These are phyloP conservation scores for Pteropus alecto DNA, from an alignment of 2,113 vertebrate species.

Conservation along the genomic window DNA sequence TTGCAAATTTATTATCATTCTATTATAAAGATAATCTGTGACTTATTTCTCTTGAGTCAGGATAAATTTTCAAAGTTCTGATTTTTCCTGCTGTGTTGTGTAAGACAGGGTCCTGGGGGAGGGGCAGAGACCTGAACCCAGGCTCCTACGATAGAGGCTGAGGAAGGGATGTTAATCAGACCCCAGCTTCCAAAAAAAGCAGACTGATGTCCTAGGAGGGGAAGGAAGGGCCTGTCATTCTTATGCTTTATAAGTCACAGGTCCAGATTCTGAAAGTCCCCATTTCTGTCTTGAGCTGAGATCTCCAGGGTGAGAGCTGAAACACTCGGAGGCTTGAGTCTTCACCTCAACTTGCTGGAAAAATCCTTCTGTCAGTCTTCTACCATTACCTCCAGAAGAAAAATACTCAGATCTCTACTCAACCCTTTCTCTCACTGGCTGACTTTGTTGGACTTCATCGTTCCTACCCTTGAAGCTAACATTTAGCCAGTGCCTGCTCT, in stretches of 20 bases:
- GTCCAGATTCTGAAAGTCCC: neutral
- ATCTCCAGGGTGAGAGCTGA: neutral
- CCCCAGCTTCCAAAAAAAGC: neutral
- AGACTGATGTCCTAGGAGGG: neutral
- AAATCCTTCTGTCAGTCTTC: neutral
- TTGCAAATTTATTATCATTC: neutral
- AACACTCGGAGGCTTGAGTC: neutral
- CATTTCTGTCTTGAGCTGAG: neutral
- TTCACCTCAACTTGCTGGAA: neutral
- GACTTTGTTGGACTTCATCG: neutral
- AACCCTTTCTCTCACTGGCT: neutral
- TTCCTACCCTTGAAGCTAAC: no score
- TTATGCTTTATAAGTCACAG: neutral
- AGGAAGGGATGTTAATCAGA: neutral
- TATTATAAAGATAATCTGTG: neutral
- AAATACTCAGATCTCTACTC: neutral
- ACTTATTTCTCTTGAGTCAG: neutral
- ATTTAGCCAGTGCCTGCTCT: neutral
- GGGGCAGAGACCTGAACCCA: neutral
- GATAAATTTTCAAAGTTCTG: neutral
- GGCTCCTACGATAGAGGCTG: neutral
- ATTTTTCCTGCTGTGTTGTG: neutral
- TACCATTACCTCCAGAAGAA: neutral
- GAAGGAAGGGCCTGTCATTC: neutral
- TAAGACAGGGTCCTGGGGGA: neutral